A percentile compares a stretch with the other conserved stretches of the same genome.
Evolutionary conservation across 2,797 vertebrate genomes (phyloP).

Genomic region (Aplochiton taeniatus): DNA sequence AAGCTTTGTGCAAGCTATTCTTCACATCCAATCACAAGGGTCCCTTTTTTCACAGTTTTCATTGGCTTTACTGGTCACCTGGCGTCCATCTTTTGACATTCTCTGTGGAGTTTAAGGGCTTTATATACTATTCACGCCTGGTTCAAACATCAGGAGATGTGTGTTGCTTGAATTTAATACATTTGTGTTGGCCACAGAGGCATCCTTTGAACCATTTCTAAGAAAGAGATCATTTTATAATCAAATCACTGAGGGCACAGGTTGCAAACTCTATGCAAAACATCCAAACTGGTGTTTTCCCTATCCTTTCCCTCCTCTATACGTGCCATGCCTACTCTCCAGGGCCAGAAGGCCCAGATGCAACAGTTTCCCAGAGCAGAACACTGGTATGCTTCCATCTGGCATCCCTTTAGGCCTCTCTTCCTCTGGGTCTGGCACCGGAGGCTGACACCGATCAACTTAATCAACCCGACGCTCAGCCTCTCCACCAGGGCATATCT

Average conservation of each 20-base stretch:
- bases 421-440: no score
- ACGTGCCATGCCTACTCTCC: constrained; percentile 2
- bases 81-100: constrained; percentile 22
- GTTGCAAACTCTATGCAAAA: constrained; percentile 39
- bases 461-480: not conserved
- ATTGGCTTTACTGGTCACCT: constrained; percentile 22
- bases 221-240: constrained; percentile 14
- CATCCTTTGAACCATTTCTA: no score
- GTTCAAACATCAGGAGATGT: not conserved
- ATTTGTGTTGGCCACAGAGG: no score
- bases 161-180: no score
- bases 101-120: not conserved
- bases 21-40: constrained; percentile 54
- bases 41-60: constrained; percentile 38
- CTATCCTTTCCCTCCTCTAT: not conserved
- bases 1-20: constrained; percentile 36
- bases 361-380: not conserved
- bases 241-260: constrained; percentile 16
- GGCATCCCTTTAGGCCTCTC: no score
- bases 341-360: constrained; percentile 30
- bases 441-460: no score
- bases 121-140: not conserved
- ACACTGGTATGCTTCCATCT: no score
- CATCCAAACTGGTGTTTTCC: not conserved
- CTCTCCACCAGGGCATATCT: not conserved